Base-by-base conservation (phyloP, 1,140 invertebrate species). In the Bombus sibiricus region DNA sequence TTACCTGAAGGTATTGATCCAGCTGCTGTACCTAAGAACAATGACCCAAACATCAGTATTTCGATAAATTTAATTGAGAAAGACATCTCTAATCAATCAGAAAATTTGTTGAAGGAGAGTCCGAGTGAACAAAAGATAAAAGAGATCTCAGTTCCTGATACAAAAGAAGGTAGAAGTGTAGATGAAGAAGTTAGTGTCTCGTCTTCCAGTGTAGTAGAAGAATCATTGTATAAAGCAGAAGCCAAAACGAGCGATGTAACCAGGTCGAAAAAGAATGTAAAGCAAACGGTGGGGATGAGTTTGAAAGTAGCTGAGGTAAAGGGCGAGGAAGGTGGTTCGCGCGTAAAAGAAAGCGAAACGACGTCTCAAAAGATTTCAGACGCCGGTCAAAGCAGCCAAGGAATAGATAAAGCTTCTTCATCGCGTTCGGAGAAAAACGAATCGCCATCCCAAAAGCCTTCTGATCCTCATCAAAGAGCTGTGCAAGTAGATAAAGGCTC, bases 401-500 rank as follows among this genome's bases (percentile, higher is more conserved):
- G 32, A 80, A 34, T n/a, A 64, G 68, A 85, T 37, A 62, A 64
- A 80, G 57, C 39, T 43, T 72, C 68, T 9, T 15, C 39, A 32
- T 72, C 53, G 10, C 28, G n/a, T 12, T 22, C 25, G 28, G 22
- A 37, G 25, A 28, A 47, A 72, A 71, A 57, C 47, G 64, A 37
- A 47, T 32, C 62, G 18, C 18, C 59, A n/a, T 79, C 57, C 53
- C 53, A 37, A 47, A 68, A 80, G 53, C n/a, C 66, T 57, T n/a
- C 43, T 10, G 57, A 39, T 64, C 57, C 34, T 53, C 32, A 3
- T 64, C 39, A 72, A 80, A 80, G 64, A 18, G 15, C 68, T 4
- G 18, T 53, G 2, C 39, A 73, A 64, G 68, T 28, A 53, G 68
- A 85, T 73, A 62, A 62, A 72, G 59, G 39, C 34, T 76, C 72